phyloP scores from a whole-genome alignment of 2,888 invertebrate species.

The Harpalus rufipes region DNA sequence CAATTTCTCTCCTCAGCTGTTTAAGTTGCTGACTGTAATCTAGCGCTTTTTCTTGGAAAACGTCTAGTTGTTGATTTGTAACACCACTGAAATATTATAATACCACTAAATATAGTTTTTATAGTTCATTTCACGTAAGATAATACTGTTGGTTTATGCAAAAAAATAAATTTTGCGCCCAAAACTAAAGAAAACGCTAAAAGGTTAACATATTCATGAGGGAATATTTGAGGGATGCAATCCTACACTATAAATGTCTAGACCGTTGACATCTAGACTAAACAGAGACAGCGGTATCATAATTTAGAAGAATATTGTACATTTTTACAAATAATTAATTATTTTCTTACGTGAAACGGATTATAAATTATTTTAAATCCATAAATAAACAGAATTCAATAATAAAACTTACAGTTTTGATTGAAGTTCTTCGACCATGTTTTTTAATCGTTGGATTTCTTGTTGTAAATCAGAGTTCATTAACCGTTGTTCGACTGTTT shows the following conservation, averaged over 20 bases:
- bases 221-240: too few species aligned
- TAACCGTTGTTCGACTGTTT: slow-evolving; percentile 82
- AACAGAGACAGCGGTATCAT: too few species aligned
- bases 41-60: slow-evolving; percentile 79
- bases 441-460: slow-evolving; percentile 81
- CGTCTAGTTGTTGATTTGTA: slow-evolving; percentile 77
- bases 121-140: too few species aligned
- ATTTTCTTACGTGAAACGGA: too few species aligned
- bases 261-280: too few species aligned
- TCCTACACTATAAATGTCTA: too few species aligned
- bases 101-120: neutral
- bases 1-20: slow-evolving; percentile 79
- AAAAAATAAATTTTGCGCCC: too few species aligned
- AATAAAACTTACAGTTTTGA: slow-evolving; percentile 77
- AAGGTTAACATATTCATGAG: too few species aligned
- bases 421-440: slow-evolving; percentile 79
- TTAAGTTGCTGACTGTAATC: slow-evolving; percentile 79
- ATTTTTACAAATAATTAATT: too few species aligned
- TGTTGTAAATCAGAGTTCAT: slow-evolving; percentile 83
- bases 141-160: too few species aligned
- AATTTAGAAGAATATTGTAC: too few species aligned
- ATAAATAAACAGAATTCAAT: slow-evolving; percentile 37
- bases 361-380: neutral
- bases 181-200: too few species aligned
- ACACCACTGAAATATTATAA: slow-evolving; percentile 71